Evolutionary conservation across 2,797 vertebrate species (phyloP).

Genomic region (Arctocebus calabarensis): DNA sequence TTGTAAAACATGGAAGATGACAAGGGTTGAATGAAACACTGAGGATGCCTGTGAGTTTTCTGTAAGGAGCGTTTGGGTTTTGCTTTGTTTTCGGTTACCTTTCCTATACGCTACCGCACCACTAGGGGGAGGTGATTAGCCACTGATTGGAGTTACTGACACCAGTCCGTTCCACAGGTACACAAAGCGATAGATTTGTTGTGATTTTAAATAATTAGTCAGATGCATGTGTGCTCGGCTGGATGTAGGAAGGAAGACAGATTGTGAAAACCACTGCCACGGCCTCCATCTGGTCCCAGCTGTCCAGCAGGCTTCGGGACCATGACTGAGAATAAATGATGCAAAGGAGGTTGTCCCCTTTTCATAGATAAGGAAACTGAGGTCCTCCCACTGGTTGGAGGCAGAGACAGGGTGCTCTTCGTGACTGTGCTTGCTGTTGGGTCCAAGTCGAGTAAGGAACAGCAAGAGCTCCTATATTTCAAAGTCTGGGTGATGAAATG

Average conservation of each 20-base stretch:
- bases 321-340: neutral
- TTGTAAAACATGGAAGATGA: neutral
- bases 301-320: neutral
- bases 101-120: neutral
- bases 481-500: neutral
- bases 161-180: too few species aligned
- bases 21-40: neutral
- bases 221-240: accelerated
- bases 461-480: neutral
- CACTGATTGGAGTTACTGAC: neutral
- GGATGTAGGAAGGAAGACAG: neutral
- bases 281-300: neutral
- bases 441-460: too few species aligned
- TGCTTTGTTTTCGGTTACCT: neutral
- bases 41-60: neutral
- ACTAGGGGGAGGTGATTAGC: constrained; percentile 38
- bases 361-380: neutral
- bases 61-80: neutral
- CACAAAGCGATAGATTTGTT: neutral
- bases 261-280: neutral
- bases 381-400: neutral
- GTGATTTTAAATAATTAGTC: neutral
- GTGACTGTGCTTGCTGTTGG: accelerated
- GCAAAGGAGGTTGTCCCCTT: neutral
- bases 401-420: too few species aligned